Conservation (phyloP, 2,113 vertebrate species). For the Cynocephalus volans region DNA sequence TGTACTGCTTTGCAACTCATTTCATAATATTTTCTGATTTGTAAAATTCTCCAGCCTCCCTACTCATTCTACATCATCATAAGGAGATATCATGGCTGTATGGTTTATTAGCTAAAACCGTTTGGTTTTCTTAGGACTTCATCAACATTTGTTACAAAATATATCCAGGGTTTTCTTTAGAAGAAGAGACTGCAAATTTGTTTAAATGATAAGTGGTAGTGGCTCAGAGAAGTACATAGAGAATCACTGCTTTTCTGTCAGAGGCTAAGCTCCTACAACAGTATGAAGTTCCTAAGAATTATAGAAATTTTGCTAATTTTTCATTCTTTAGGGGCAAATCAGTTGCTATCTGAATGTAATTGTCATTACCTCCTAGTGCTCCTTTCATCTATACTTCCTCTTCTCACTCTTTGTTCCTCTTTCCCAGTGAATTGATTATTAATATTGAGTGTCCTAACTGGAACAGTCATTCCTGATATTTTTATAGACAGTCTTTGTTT, state of each 20-base stretch:
- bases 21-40: neutral
- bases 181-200: neutral
- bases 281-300: neutral
- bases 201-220: slow-evolving; percentile 1
- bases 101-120: too few relatives aligned
- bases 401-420: too few relatives aligned
- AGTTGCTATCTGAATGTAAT: too few relatives aligned
- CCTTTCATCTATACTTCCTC: too few relatives aligned
- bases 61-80: neutral
- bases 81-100: neutral
- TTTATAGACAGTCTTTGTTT: too few relatives aligned
- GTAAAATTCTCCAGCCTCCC: neutral
- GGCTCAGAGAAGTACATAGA: neutral
- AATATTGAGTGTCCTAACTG: too few relatives aligned
- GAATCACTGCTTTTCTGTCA: neutral
- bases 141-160: neutral
- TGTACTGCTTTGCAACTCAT: neutral
- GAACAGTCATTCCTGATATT: too few relatives aligned
- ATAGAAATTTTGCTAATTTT: neutral
- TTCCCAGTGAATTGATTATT: too few relatives aligned
- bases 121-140: neutral
- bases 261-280: neutral
- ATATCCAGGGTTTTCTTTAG: neutral
- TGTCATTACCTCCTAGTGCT: too few relatives aligned
- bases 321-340: neutral